Percentiles rank a stretch among this genome's conserved stretches.
These are phyloP conservation scores for Vicugna pacos DNA, from an alignment of 2,113 vertebrate genomes.

Conservation along the genomic window DNA sequence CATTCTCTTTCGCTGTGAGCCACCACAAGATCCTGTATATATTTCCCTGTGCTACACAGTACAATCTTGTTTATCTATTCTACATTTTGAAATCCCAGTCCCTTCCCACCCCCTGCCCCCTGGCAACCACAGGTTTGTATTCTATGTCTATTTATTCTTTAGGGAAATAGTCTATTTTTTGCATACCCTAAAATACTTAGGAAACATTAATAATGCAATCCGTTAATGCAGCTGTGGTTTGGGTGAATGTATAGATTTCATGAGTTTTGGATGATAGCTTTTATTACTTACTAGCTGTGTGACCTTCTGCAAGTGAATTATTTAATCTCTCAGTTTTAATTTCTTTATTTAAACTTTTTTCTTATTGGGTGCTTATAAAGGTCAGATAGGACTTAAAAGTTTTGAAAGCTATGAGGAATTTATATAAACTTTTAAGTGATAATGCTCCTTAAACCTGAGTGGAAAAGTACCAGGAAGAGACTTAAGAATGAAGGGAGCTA, in stretches of 20 bases:
- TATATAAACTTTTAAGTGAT: not conserved
- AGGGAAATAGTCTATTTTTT: not conserved
- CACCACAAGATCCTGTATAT: too few relatives aligned
- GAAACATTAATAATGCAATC: not conserved
- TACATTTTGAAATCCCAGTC: too few relatives aligned
- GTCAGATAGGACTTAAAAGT: not conserved
- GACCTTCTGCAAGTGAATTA: not conserved
- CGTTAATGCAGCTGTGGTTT: not conserved
- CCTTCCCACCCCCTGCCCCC: too few relatives aligned
- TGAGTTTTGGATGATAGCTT: not conserved
- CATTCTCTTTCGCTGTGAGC: too few relatives aligned
- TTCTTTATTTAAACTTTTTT: not conserved
- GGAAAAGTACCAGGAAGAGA: not conserved
- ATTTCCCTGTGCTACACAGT: too few relatives aligned
- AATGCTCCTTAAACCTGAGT: not conserved
- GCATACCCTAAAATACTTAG: not conserved
- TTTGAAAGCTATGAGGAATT: not conserved
- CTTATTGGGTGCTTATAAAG: not conserved
- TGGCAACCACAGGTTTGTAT: too few relatives aligned
- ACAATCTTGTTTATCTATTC: too few relatives aligned
- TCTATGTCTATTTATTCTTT: not conserved
- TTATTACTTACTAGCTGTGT: not conserved
- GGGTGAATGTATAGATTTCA: not conserved
- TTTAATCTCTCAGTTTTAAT: not conserved
- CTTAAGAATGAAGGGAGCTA: not conserved